Base-by-base conservation (phyloP, 2,888 invertebrate species). In the Salticus scenicus region DNA sequence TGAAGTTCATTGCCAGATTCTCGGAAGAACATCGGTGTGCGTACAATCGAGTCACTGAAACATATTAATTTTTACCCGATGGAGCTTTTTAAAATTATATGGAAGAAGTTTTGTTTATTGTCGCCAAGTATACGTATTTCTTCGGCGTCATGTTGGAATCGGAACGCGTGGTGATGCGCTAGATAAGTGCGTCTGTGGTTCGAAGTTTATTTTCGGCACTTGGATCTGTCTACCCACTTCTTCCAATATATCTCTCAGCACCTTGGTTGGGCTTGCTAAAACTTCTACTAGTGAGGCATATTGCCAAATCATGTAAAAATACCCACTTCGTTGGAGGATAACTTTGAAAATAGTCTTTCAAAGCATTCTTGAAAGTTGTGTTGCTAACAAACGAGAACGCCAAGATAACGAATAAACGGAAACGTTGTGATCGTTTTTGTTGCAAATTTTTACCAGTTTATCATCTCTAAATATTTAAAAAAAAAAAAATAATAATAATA, bases 161-260 rank as follows among this genome's bases (percentile, higher is more conserved):
- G 66, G 75, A 71, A 64, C 75, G 64, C 70, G 28, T 63, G 71
- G 57, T 57, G 81, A 81, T 81, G 81, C 74, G 37, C 67, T 63
- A 81, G 81, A 81, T 81, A 81, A 81, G 73, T 82, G 82, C 82
- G 82, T 76, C 82, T 63, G 63, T 75, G 75, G 75, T 73, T 74
- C 71, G 24, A 64, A 70, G 75, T 75, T 76, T 82, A 76, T 82
- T 82, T 82, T 76, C 42, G 75, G 75, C n/a, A 37, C 42, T 69
- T 24, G 7, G 63, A 41, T 12, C 66, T 31, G 24, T 75, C 64
- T 64, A 64, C 64, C 75, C 42, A 41, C 81, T 82, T 82, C 82
- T 57, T 57, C 57, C 75, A 82, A 82, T 82, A 82, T 82, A 82
- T 57, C 82, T 51, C 51, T 81, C 81, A 74, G 69, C 81, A 74